Conservation (phyloP, 2,888 invertebrate genomes). For the Gastrophysa polygoni region DNA sequence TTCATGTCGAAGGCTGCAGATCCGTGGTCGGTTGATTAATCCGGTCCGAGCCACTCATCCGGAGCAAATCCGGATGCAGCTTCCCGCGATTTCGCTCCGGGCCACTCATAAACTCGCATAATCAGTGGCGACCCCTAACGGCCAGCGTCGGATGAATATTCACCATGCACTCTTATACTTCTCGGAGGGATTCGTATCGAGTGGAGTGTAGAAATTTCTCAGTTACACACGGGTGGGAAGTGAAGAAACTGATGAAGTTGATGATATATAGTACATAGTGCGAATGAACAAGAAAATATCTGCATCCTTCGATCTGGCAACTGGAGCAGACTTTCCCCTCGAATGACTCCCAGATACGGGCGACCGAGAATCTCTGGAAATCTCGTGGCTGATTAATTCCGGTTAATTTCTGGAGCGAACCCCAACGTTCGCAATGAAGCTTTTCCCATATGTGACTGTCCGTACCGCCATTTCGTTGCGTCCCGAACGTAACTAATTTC, state of each 20-base stretch:
- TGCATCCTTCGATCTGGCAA: too few species aligned
- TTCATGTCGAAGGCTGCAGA: constrained; percentile 54
- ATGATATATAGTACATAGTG: too few species aligned
- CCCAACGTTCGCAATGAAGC: constrained; percentile 22
- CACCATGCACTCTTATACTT: constrained; percentile 22
- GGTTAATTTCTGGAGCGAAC: constrained; percentile 47
- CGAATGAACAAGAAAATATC: too few species aligned
- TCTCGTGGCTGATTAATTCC: constrained; percentile 53
- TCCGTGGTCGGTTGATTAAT: constrained; percentile 57
- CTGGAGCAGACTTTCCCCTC: too few species aligned
- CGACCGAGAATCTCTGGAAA: constrained; percentile 48
- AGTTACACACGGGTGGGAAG: too few species aligned
- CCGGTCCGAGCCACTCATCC: constrained; percentile 42
- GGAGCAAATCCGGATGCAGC: constrained; percentile 44
- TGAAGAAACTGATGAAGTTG: too few species aligned
- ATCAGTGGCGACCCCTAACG: constrained; percentile 1
- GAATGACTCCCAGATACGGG: neutral
- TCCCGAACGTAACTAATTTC: constrained; percentile 31
- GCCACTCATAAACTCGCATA: constrained; percentile 11
- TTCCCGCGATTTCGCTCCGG: constrained; percentile 44
- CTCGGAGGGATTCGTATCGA: too few species aligned
- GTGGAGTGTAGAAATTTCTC: too few species aligned
- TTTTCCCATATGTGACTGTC: constrained; percentile 33
- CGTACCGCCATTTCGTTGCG: constrained; percentile 20
- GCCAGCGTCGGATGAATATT: constrained; percentile 39